Evolutionary conservation across 2,888 invertebrate genomes (phyloP).

Genomic region (Harmothoe impar): DNA sequence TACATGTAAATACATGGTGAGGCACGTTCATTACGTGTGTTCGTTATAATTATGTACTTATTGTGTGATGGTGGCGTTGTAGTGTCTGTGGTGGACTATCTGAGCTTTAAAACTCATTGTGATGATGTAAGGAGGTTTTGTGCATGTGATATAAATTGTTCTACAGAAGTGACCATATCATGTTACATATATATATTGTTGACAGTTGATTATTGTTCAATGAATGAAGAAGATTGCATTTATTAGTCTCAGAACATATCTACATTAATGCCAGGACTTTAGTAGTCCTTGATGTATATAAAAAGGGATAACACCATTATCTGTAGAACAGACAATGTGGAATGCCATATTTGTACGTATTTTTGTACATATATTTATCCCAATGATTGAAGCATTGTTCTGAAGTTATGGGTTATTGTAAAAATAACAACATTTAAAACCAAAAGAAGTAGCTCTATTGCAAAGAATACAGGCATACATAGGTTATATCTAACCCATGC

Average conservation of each 20-base stretch:
- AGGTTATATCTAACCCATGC: no score
- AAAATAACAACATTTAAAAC: no score
- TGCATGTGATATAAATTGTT: constrained; percentile 6
- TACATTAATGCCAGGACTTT: not conserved
- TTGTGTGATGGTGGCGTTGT: not conserved
- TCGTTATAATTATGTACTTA: not conserved
- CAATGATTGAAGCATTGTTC: no score
- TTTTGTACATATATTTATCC: not conserved
- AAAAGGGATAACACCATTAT: not conserved
- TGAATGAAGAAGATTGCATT: not conserved
- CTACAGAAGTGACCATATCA: not conserved
- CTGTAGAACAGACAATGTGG: not conserved
- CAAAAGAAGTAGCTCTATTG: no score
- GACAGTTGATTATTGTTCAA: not conserved
- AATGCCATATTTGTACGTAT: not conserved
- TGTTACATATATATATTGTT: constrained; percentile 4
- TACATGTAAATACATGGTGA: no score
- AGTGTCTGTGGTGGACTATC: not conserved
- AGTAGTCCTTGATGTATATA: not conserved
- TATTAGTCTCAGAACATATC: constrained; percentile 12
- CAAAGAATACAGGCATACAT: no score
- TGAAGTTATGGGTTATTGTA: no score
- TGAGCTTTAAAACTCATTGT: constrained; percentile 12
- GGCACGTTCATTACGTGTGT: no score
- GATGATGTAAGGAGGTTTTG: not conserved